Evolutionary conservation across 2,113 vertebrate species (phyloP).

Genomic region (Lepus europaeus): DNA sequence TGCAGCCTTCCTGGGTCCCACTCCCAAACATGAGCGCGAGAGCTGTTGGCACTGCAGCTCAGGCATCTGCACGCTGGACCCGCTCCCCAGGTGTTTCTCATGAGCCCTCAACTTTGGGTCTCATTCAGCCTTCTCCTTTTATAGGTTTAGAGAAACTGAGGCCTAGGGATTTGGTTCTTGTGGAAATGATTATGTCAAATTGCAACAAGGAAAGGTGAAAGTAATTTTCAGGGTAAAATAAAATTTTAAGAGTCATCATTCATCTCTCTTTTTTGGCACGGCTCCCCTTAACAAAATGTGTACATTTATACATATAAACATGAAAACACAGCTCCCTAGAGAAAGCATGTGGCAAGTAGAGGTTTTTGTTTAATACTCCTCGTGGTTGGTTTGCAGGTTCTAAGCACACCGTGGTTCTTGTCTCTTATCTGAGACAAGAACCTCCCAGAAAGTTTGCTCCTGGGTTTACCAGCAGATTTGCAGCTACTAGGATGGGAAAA

Average conservation of each 20-base stretch:
- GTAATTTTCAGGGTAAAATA: slow-evolving; percentile 76
- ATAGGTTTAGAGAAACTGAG: slow-evolving; percentile 73
- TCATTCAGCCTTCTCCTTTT: slow-evolving; percentile 48
- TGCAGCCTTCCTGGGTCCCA: not conserved
- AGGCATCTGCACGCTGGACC: not conserved
- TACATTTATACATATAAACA: slow-evolving; percentile 14
- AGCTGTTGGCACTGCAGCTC: not conserved
- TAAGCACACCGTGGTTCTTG: not conserved
- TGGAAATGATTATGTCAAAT: slow-evolving; percentile 74
- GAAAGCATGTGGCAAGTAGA: not conserved
- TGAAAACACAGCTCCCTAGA: slow-evolving; percentile 28
- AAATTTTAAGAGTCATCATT: slow-evolving; percentile 74
- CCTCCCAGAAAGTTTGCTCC: not conserved
- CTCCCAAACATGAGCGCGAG: not conserved
- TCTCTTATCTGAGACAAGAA: not conserved
- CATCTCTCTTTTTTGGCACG: not conserved
- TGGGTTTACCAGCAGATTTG: not conserved
- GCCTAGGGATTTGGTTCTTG: slow-evolving; percentile 70
- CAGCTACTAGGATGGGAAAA: not conserved
- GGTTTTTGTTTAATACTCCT: not conserved
- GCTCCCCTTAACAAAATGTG: slow-evolving; percentile 47
- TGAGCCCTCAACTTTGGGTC: slow-evolving; percentile 35
- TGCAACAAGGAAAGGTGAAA: slow-evolving; percentile 74
- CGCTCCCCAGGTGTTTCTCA: slow-evolving; percentile 50
- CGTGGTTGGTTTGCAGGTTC: not conserved